Evolutionary conservation across 2,888 invertebrate genomes (phyloP).

Genomic region (Drosophila leonis): DNA sequence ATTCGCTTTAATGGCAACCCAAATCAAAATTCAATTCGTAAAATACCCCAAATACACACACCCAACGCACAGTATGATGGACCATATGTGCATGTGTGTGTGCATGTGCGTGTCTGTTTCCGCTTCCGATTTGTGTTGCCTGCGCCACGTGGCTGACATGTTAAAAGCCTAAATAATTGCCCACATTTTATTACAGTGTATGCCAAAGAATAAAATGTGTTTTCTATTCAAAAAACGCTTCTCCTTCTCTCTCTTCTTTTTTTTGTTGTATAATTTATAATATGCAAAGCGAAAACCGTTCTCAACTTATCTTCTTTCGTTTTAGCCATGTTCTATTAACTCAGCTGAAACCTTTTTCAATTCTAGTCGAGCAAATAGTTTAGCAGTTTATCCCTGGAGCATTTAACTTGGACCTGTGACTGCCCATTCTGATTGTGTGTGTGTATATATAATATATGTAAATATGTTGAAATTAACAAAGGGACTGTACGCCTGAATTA

Average conservation of each 20-base stretch:
- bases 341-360: constrained; percentile 27
- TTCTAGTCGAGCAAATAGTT: constrained; percentile 10
- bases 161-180: constrained; percentile 72
- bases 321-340: constrained; percentile 8
- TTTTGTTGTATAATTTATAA: constrained; percentile 3
- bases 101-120: constrained; percentile 39
- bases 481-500: constrained; percentile 25
- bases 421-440: not conserved
- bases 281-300: constrained; percentile 18
- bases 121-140: constrained; percentile 63
- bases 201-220: constrained; percentile 19
- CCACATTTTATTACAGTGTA: constrained; percentile 51
- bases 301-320: constrained; percentile 4
- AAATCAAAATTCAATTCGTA: constrained; percentile 66
- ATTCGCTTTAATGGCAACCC: constrained; percentile 52
- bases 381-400: constrained; percentile 5
- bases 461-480: constrained; percentile 36
- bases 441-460: constrained; percentile 12
- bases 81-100: constrained; percentile 17
- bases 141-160: constrained; percentile 67
- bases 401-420: constrained; percentile 11
- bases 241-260: constrained; percentile 7
- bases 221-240: constrained; percentile 13
- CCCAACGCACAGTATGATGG: constrained; percentile 2
- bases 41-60: constrained; percentile 23